Base-by-base conservation (phyloP, 2,797 vertebrate genomes). In the Pipistrellus pygmaeus region DNA sequence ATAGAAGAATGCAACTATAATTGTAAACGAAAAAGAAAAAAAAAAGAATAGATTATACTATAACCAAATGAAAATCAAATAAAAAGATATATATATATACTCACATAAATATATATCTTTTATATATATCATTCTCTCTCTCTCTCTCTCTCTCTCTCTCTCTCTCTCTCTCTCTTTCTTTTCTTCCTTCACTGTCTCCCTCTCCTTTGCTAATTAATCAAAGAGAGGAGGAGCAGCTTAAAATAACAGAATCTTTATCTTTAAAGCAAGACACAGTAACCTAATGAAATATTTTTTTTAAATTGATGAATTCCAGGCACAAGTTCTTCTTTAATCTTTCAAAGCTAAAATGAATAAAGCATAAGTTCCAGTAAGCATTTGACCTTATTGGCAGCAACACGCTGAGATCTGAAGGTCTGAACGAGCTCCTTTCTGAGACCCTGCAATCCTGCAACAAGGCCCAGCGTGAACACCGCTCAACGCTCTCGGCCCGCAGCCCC, bases 241-340 rank as follows among this genome's bases (percentile, higher is more conserved):
- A 90, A 93, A 92, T n/a, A 81, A 86, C 76, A 75, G 13, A 51
- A 76, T 92, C 23, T 62, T 96, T 35, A 90, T 93, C 73, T 92
- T 88, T 88, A 95, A 95, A 97, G 60, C 71, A 91, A 93, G 48
- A 95, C 32, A 35, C 6, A 77, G 25, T 68, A 94, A 90, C 35
- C 48, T 48, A 66, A 93, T 81, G 25, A 95, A 91, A 83, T 86
- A 53, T 41, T 27, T 86, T 90, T 88, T 95, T 90, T 69, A 32
- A 95, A 96, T 53, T 81, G 68, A 93, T 93, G 76, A 75, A 94
- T 96, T 92, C 68, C 88, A 92, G 88, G 72, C 72, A 94, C 76
- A 91, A 91, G 69, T 44, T 55, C 80, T 71, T 85, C 55, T 82
- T 41, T 82, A 95, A 48, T 80, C 66, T 93, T 90, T 94, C 86